Conservation (phyloP, 2,113 vertebrate species). For the Maccullochella peelii region DNA sequence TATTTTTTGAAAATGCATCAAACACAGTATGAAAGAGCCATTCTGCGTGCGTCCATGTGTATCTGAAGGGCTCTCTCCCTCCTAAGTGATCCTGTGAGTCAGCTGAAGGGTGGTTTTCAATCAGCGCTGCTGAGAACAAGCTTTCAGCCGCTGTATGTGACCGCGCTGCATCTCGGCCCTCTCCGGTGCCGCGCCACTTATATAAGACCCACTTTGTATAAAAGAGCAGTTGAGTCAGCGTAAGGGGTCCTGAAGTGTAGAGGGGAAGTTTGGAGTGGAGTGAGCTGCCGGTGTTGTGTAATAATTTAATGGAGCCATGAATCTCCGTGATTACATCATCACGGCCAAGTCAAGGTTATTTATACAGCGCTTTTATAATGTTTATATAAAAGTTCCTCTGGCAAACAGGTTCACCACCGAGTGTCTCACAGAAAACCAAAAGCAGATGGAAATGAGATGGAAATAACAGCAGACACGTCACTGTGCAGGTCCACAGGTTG, state of each 20-base stretch:
- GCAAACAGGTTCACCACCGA: constrained; percentile 27
- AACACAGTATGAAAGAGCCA: constrained; percentile 40
- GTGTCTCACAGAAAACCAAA: constrained; percentile 19
- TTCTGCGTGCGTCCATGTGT: constrained; percentile 24
- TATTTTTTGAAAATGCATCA: constrained; percentile 50
- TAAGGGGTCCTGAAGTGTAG: constrained; percentile 67
- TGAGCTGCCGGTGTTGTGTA: constrained; percentile 72
- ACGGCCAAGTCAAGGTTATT: constrained; percentile 59
- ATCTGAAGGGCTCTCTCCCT: constrained; percentile 37
- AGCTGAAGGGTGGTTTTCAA: constrained; percentile 61
- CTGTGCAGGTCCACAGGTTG: constrained; percentile 46
- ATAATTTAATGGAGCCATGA: constrained; percentile 64
- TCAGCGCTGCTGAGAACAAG: constrained; percentile 44
- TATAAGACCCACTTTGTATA: constrained; percentile 67
- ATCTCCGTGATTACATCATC: constrained; percentile 70
- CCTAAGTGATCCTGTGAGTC: constrained; percentile 57
- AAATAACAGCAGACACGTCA: constrained; percentile 52
- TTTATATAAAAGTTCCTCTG: constrained; percentile 47
- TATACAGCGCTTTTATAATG: constrained; percentile 59
- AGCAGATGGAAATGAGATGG: constrained; percentile 53
- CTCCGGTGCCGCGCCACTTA: constrained; percentile 43
- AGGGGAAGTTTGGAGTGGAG: constrained; percentile 64
- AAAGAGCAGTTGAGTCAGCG: constrained; percentile 71
- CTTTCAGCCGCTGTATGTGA: constrained; percentile 37
- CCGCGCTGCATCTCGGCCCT: neutral